Evolutionary conservation across 2,113 vertebrate species (phyloP).

Genomic region (Eleginops maclovinus): DNA sequence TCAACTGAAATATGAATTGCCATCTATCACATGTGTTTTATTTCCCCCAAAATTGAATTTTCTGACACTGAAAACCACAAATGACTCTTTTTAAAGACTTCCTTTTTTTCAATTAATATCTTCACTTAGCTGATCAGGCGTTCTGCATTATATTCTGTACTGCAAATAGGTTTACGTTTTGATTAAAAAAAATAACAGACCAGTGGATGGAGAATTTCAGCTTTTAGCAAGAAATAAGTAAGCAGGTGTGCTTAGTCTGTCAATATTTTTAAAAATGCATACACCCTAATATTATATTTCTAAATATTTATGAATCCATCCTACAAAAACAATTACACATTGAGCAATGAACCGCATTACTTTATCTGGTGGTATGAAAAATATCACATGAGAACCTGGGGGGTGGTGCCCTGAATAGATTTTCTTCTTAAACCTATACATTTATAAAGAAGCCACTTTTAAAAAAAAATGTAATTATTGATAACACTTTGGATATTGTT

Average conservation of each 20-base stretch:
- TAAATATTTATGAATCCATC: background rate
- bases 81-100: background rate
- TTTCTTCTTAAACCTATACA: background rate
- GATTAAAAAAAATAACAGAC: conserved; percentile 2
- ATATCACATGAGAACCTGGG: background rate
- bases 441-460: background rate
- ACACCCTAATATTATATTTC: background rate
- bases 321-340: background rate
- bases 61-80: background rate
- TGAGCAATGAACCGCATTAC: background rate
- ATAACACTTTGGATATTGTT: background rate
- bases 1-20: conserved; percentile 11
- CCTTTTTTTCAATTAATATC: too few relatives aligned
- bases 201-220: background rate
- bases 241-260: background rate
- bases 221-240: conserved; percentile 10
- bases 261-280: background rate
- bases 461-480: background rate
- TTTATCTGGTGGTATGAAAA: background rate
- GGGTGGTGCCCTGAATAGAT: background rate
- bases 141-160: background rate
- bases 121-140: background rate
- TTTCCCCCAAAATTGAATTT: background rate
- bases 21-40: background rate
- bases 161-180: background rate